Conservation (phyloP, 2,888 invertebrate genomes). For the Dasysyrphus albostriatus region DNA sequence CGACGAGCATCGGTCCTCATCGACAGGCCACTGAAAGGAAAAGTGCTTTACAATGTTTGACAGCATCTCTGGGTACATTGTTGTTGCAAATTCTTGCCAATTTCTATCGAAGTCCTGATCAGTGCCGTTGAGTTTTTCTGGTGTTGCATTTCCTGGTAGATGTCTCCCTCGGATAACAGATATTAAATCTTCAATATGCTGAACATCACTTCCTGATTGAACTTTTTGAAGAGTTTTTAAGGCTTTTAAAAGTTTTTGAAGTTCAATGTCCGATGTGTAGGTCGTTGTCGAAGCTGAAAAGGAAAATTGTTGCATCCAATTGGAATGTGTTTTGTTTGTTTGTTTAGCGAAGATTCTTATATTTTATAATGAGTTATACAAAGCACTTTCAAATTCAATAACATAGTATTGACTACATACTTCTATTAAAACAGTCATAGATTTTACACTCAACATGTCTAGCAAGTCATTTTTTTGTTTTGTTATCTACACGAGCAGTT, state of each 20-base stretch:
- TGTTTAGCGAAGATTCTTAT: slow-evolving; percentile 40
- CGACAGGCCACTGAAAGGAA: slow-evolving; percentile 86
- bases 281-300: slow-evolving; percentile 80
- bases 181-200: slow-evolving; percentile 80
- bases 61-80: slow-evolving; percentile 85
- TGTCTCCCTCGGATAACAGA: slow-evolving; percentile 79
- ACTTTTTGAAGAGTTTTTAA: slow-evolving; percentile 79
- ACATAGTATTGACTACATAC: background rate
- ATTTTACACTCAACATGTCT: background rate
- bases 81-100: slow-evolving; percentile 83
- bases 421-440: background rate
- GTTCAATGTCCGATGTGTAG: slow-evolving; percentile 73
- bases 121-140: slow-evolving; percentile 86
- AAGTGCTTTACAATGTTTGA: slow-evolving; percentile 84
- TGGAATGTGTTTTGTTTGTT: slow-evolving; percentile 79
- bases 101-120: slow-evolving; percentile 83
- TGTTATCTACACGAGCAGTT: background rate
- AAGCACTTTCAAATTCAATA: slow-evolving; percentile 29
- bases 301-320: slow-evolving; percentile 83
- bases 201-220: slow-evolving; percentile 81
- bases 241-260: slow-evolving; percentile 77
- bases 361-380: slow-evolving; percentile 30
- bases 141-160: slow-evolving; percentile 85
- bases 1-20: slow-evolving; percentile 58
- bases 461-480: background rate